phyloP scores from a whole-genome alignment of 2,797 vertebrate species.

The Thalassophryne amazonica region DNA sequence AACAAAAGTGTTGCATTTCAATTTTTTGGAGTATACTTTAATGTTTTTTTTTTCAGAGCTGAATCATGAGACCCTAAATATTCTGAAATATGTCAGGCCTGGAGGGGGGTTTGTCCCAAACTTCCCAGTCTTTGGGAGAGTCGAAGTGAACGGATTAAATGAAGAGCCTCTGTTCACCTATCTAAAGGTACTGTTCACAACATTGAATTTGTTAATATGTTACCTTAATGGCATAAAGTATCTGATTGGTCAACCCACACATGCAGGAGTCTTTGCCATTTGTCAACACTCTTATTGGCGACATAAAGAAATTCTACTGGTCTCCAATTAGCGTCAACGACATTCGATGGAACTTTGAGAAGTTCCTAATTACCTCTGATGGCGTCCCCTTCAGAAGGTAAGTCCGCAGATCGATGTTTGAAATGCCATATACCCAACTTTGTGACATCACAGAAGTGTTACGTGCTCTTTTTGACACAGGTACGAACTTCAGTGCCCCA shows the following conservation, averaged over 20 bases:
- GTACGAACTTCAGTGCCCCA: constrained; percentile 74
- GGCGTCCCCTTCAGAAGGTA: constrained; percentile 77
- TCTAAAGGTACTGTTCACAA: constrained; percentile 71
- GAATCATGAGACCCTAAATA: constrained; percentile 77
- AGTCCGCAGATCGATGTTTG: background rate
- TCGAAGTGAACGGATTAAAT: constrained; percentile 79
- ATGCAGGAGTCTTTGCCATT: constrained; percentile 73
- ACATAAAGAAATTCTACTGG: constrained; percentile 80
- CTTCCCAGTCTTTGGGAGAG: constrained; percentile 79
- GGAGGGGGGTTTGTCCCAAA: constrained; percentile 76
- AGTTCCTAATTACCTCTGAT: constrained; percentile 76
- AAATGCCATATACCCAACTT: background rate
- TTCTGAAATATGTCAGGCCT: constrained; percentile 78
- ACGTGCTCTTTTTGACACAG: constrained; percentile 49
- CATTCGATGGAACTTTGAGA: constrained; percentile 85
- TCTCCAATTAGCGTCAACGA: constrained; percentile 80
- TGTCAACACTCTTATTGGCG: constrained; percentile 79
- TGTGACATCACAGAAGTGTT: background rate
- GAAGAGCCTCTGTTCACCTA: constrained; percentile 78
- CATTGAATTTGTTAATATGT: background rate
- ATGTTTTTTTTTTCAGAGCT: constrained; percentile 58
- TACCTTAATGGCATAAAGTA: background rate
- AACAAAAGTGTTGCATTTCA: no score
- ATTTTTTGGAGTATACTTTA: background rate
- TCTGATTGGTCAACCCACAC: background rate